Evolutionary conservation across 2,797 vertebrate genomes (phyloP), one percentile per base, ranked within the genome.

Genomic region (Ctenochaetus hawaiiensis): DNA sequence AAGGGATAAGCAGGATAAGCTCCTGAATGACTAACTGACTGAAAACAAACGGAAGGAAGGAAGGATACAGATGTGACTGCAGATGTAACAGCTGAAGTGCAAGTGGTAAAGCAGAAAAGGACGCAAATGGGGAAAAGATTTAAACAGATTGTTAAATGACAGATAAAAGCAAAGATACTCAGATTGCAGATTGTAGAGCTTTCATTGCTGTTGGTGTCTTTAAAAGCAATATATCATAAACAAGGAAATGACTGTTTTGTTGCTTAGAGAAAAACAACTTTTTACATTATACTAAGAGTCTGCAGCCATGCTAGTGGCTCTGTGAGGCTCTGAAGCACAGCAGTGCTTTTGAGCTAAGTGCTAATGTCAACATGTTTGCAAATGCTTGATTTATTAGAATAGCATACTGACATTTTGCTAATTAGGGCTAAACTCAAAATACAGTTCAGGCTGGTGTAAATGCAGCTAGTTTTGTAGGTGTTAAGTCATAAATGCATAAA

Each of bases 1-100:
- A 67, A 20, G 72, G 80, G 88, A 89, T 89, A 83, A 91, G 75
- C 83, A 59, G 86, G 81, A 85, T 90, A 89, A 92, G 85, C 91
- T 61, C 76, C 72, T 69, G 75, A 78, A 51, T 67, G 77, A 86
- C 56, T 58, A 48, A 58, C 63, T 41, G 73, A 74, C 60, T 70
- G 74, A 81, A 77, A 82, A 82, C 85, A 81, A 82, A 75, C 79
- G 17, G 75, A 52, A 63, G 63, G 72, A 52, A 63, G 63, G 72
- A 81, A 54, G 53, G 59, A 80, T 47, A 72, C 83, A 90, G 87
- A 84, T 83, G 81, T 77, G 75, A 68, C 77, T 63, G 67, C 86
- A 87, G 85, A 83, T 83, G 84, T 77, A 76, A 63, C 37, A 67
- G 67, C 83, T 39, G 37, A 30, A 57, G 39, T 60, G 59, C 39